phyloP scores from a whole-genome alignment of 2,113 vertebrate species.

The Platichthys flesus region DNA sequence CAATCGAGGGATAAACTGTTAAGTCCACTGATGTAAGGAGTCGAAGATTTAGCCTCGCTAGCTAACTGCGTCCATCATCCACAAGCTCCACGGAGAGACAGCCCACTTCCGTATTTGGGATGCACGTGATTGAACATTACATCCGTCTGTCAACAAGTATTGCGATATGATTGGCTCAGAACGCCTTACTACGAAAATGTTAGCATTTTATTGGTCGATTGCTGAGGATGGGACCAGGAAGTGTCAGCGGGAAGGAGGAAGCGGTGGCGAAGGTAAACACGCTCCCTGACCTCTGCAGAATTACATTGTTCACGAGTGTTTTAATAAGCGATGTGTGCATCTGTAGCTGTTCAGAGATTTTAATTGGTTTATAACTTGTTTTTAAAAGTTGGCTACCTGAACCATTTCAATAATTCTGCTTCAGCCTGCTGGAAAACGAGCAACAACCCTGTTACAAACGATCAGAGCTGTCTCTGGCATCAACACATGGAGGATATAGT shows the following conservation, averaged over 20 bases:
- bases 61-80: constrained; percentile 47
- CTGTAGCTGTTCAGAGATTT: neutral
- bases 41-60: constrained; percentile 10
- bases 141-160: constrained; percentile 42
- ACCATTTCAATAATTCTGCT: neutral
- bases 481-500: neutral
- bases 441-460: neutral
- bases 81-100: neutral
- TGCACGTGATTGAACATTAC: constrained; percentile 55
- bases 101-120: constrained; percentile 40
- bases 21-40: neutral
- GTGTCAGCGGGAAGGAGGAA: constrained; percentile 20
- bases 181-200: accelerated
- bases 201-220: constrained; percentile 53
- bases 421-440: neutral
- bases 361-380: neutral
- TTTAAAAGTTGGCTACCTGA: no score
- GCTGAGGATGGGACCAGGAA: constrained; percentile 21
- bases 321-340: neutral
- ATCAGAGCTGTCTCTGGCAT: neutral
- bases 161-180: constrained; percentile 59
- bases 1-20: neutral
- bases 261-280: constrained; percentile 62
- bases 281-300: neutral
- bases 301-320: neutral